These are phyloP conservation scores for Pentalonia nigronervosa DNA, from an alignment of 1,140 invertebrate species.

Conservation along the genomic window DNA sequence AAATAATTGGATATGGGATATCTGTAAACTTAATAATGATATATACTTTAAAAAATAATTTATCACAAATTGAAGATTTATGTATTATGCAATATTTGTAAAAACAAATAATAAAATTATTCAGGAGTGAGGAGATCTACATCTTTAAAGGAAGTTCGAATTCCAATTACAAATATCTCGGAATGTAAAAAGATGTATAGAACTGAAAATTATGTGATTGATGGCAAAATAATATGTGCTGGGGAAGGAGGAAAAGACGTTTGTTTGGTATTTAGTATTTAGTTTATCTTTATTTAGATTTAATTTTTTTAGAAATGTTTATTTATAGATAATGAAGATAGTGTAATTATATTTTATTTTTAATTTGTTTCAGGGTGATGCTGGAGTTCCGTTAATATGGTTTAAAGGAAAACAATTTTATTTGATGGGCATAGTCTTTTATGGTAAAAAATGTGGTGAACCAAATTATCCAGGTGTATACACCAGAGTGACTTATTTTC, in stretches of 20 bases:
- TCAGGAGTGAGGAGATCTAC: no score
- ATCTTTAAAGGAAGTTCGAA: not conserved
- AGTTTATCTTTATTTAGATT: not conserved
- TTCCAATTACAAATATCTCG: not conserved
- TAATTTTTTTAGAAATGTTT: not conserved
- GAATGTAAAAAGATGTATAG: constrained; percentile 71
- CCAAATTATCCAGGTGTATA: constrained; percentile 78
- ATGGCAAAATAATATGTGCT: constrained; percentile 69
- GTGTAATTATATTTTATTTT: no score
- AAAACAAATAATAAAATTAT: no score
- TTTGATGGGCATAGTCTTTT: constrained; percentile 77
- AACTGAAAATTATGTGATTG: constrained; percentile 53
- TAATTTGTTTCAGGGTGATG: constrained; percentile 36
- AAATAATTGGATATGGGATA: no score
- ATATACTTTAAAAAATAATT: no score
- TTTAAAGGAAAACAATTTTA: constrained; percentile 62
- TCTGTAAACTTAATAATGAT: no score
- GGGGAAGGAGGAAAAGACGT: constrained; percentile 72
- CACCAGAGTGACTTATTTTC: constrained; percentile 73
- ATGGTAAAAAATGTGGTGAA: constrained; percentile 76
- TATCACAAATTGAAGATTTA: no score
- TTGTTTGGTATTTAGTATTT: not conserved
- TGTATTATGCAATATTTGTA: no score
- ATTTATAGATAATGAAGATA: no score
- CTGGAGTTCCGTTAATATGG: constrained; percentile 35